A percentile compares a stretch with the other conserved stretches of the same genome.
These are phyloP conservation scores for Brachymystax lenok DNA, from an alignment of 2,797 vertebrate species.

Conservation along the genomic window DNA sequence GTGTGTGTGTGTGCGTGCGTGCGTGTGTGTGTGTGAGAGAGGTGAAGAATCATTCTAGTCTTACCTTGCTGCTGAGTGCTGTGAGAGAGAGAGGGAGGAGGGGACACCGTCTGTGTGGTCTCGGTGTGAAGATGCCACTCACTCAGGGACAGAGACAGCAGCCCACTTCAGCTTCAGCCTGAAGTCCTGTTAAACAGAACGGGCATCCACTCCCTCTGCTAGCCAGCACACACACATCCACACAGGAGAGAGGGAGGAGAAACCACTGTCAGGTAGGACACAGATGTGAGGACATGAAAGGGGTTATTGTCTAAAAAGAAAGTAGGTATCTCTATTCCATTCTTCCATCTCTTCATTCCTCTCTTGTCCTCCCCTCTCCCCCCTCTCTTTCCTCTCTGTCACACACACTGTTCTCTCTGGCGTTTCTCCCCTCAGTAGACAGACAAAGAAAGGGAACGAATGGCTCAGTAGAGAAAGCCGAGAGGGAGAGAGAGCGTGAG, in stretches of 20 bases:
- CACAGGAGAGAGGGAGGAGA: slow-evolving; percentile 51
- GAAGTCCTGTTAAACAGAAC: slow-evolving; percentile 68
- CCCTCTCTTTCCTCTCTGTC: slow-evolving; percentile 19
- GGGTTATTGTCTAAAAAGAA: slow-evolving; percentile 61
- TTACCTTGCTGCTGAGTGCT: slow-evolving; percentile 55
- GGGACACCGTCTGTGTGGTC: slow-evolving; percentile 46
- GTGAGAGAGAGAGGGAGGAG: slow-evolving; percentile 30
- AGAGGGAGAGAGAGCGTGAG: slow-evolving; percentile 34
- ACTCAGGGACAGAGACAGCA: slow-evolving; percentile 55
- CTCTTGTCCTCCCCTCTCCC: background rate
- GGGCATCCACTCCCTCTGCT: slow-evolving; percentile 52
- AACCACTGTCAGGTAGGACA: slow-evolving; percentile 57
- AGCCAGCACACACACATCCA: slow-evolving; percentile 39
- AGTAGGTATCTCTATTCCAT: slow-evolving; percentile 44
- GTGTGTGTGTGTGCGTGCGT: slow-evolving; percentile 20
- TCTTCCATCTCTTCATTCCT: slow-evolving; percentile 35
- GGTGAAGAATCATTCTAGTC: slow-evolving; percentile 8
- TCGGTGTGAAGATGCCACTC: slow-evolving; percentile 39
- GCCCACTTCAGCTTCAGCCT: slow-evolving; percentile 50
- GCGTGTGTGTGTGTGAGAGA: slow-evolving; percentile 3
- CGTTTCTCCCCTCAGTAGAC: slow-evolving; percentile 34
- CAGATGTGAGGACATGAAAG: slow-evolving; percentile 56
- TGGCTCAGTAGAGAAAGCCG: slow-evolving; percentile 31
- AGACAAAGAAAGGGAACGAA: slow-evolving; percentile 63
- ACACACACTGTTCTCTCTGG: background rate